Evolutionary conservation across 2,797 vertebrate genomes (phyloP).

Genomic region (Falco columbarius): DNA sequence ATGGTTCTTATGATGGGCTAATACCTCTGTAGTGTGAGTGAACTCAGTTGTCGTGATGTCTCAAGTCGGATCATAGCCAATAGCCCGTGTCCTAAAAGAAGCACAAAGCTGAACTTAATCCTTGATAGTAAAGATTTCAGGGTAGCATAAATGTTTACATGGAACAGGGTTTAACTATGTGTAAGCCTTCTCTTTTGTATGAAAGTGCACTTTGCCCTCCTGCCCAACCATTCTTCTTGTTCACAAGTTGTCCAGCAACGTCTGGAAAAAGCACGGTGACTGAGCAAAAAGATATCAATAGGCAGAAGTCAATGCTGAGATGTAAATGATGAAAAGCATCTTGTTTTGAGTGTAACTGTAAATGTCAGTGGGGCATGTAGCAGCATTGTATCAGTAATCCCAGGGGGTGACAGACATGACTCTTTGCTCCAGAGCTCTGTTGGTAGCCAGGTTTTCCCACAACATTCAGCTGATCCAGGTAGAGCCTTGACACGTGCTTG

Average conservation of each 20-base stretch:
- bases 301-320: background rate
- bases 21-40: background rate
- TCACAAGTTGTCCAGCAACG: background rate
- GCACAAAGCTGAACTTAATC: background rate
- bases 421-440: background rate
- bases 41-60: background rate
- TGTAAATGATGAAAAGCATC: background rate
- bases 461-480: background rate
- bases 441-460: background rate
- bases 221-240: background rate
- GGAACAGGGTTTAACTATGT: accelerated
- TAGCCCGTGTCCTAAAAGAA: background rate
- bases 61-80: background rate
- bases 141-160: background rate
- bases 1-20: background rate
- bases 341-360: background rate
- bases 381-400: background rate
- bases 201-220: background rate
- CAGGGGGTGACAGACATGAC: background rate
- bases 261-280: background rate
- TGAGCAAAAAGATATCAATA: background rate
- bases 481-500: background rate
- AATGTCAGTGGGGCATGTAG: background rate
- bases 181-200: background rate
- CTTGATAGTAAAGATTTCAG: background rate